phyloP scores from a whole-genome alignment of 2,888 invertebrate genomes.

The Drosophila aldrichi region DNA sequence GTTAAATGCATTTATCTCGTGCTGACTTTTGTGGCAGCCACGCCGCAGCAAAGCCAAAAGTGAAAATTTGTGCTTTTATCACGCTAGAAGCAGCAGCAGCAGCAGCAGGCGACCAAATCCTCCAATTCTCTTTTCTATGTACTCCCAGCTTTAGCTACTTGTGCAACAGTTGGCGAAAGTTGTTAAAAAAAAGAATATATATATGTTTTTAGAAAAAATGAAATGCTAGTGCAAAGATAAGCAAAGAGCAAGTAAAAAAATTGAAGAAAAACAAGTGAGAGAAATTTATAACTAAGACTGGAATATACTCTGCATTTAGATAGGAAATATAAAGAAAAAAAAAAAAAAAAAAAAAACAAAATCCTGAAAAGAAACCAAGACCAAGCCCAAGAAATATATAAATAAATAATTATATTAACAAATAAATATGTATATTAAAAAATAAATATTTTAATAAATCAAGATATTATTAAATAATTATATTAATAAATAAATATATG shows the following conservation, averaged over 20 bases:
- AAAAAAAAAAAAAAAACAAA: no score
- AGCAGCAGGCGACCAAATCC: background rate
- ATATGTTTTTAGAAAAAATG: slow-evolving; percentile 31
- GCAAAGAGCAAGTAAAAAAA: slow-evolving; percentile 6
- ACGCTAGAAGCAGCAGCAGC: slow-evolving; percentile 63
- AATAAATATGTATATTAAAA: no score
- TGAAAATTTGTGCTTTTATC: slow-evolving; percentile 74
- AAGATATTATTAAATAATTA: no score
- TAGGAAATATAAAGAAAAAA: background rate
- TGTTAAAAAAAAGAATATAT: slow-evolving; percentile 33
- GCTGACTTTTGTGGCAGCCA: slow-evolving; percentile 40
- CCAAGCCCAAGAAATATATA: no score
- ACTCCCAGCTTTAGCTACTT: slow-evolving; percentile 9
- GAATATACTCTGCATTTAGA: background rate
- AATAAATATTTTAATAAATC: no score
- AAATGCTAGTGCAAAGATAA: slow-evolving; percentile 52
- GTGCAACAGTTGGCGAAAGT: slow-evolving; percentile 69
- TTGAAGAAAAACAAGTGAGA: background rate
- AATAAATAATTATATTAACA: no score
- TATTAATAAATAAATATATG: no score
- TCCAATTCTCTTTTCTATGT: background rate
- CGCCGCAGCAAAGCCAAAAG: slow-evolving; percentile 46
- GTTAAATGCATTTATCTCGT: slow-evolving; percentile 51
- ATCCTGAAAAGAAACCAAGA: no score
- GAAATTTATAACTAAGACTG: background rate